Base-by-base conservation (phyloP, 2,113 vertebrate genomes). In the Thunnus maccoyii region DNA sequence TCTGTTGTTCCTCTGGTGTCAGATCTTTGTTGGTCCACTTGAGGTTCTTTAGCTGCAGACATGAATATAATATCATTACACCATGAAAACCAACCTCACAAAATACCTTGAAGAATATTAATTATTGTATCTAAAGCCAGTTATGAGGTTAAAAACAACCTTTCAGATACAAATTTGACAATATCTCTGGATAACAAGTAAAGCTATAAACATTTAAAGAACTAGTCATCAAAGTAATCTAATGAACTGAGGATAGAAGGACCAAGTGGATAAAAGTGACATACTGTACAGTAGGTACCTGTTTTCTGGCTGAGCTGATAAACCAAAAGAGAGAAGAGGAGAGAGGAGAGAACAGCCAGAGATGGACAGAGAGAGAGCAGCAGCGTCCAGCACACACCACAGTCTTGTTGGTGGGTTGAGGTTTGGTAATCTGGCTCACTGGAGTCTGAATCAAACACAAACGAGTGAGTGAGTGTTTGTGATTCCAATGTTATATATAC, bases 341-440 rank as follows among this genome's bases (percentile, higher is more conserved):
- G 25, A 62, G 68, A 61, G n/a, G 66, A 87, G 47, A 89, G 12
- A 47, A 82, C 14, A 18, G 84, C 60, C n/a, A 27, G 13, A 16
- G 55, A 51, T 36, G 78, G 82, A 86, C 77, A 89, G 44, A 92
- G 18, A 41, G 44, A 77, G n/a, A 64, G 63, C 50, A 89, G 69
- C 63, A 92, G 70, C 11, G 1, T 81, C 80, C 86, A 83, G 52
- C 74, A 85, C 15, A 47, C 18, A 6, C 3, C 3, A 4, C 57
- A 30, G 5, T 69, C 58, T n/a, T 2, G 13, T 36, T 46, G 18
- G 22, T 3, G 10, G 52, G 3, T 30, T 30, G 27, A 30, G 27
- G 27, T 30, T 30, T 2, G 3, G 27, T 30, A 30, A 30, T 30
- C 27, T 30, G 27, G 3, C 3, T 62, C 11, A 46, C 1, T 22